phyloP scores from a whole-genome alignment of 2,113 vertebrate species.

The Bos indicus region DNA sequence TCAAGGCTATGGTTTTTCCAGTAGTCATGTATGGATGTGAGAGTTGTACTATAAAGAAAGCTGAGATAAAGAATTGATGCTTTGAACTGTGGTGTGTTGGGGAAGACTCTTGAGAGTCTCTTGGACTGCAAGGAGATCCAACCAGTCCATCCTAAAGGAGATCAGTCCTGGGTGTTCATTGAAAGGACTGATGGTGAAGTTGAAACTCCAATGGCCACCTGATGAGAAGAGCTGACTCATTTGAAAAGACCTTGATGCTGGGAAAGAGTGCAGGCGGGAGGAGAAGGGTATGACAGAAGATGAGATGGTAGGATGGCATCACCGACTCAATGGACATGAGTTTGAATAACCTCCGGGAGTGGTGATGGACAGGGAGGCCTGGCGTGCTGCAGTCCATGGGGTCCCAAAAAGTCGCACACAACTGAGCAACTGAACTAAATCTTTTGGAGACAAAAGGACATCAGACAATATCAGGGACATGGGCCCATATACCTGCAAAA shows the following conservation, averaged over 20 bases:
- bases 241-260: background rate
- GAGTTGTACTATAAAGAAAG: background rate
- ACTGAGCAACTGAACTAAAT: background rate
- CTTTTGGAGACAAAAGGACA: background rate
- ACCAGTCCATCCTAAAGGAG: background rate
- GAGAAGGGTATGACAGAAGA: background rate
- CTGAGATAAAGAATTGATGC: background rate
- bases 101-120: background rate
- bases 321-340: background rate
- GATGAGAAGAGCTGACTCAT: background rate
- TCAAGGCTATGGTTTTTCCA: background rate
- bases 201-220: background rate
- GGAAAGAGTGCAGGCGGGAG: accelerated
- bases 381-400: background rate
- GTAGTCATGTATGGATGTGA: background rate
- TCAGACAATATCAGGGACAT: background rate
- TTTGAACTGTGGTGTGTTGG: background rate
- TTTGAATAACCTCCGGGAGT: background rate
- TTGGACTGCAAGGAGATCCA: background rate
- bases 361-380: background rate
- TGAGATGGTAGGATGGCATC: background rate
- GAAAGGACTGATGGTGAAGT: background rate
- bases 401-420: background rate
- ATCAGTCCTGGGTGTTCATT: background rate
- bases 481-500: background rate